Evolutionary conservation across 2,113 vertebrate species (phyloP), one percentile per base, ranked within the genome.

Genomic region (Engystomops pustulosus): DNA sequence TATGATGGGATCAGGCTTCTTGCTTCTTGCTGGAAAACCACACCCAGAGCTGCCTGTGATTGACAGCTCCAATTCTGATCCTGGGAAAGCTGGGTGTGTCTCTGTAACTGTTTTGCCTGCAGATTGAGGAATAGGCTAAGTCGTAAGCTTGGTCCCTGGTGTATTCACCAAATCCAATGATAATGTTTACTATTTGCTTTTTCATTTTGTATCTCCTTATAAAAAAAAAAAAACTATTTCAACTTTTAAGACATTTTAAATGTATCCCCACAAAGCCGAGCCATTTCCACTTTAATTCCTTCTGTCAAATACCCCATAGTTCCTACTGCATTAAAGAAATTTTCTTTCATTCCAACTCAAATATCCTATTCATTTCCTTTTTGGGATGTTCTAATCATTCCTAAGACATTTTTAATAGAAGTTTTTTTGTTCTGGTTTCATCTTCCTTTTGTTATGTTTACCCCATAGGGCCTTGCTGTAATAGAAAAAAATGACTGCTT

Each of bases 341-440:
- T 55, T 76, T 76, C 38, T 75, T 83, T 83, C 41, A 76, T 76
- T 67, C 81, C 58, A 65, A 78, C 32, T 76, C 71, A 83, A 67
- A 83, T 83, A 55, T 83, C 70, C 53, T 67, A 55, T 76, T 83
- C 81, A 83, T 83, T 83, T 83, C 81, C 81, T 83, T 41, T n/a
- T 76, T 65, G 81, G 55, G 71, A 51, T 75, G 55, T 36, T 47
- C 30, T 75, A 34, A 75, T 83, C 41, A 76, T 83, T 38, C 36
- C 49, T 58, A 76, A 83, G 55, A 76, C 58, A 67, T 67, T 67
- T 71, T 76, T 83, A 83, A 83, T 83, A 83, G 15, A 72, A 82
- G 49, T 55, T 58, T 82, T 36, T 68, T 70, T 81, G 27, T 80
- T 49, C 36, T 32, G 17, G 47, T 76, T 60, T 75, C 71, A 60